Base-by-base conservation (phyloP, 2,113 vertebrate genomes). In the Anhinga anhinga region DNA sequence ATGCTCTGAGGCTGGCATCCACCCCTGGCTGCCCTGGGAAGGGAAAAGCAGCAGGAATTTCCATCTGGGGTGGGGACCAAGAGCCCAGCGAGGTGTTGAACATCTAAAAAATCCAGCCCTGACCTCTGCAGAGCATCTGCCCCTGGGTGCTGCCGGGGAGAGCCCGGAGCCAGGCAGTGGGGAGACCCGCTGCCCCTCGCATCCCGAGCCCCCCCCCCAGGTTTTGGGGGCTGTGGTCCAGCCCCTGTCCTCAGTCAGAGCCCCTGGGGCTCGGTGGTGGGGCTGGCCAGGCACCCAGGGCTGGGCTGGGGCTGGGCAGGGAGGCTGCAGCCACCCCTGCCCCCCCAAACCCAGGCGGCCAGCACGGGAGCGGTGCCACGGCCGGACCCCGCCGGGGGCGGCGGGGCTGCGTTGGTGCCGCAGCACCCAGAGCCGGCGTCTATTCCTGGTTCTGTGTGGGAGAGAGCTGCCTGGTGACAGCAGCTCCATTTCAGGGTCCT, bases 361-460 rank as follows among this genome's bases (percentile, higher is more conserved):
- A 4, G 61, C 18, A 13, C 11, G 11, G 67, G 14, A 50, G 17
- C 3, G 42, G 56, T 49, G 67, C 13, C 47, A 16, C 7, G 8
- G 76, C 59, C 25, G 15, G 84, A 27, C 1, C 34, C 7, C 49
- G 27, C 61, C n/a, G 14, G 71, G 81, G 88, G 88, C 3, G 81
- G 76, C 5, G 9, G 63, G 70, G 86, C 74, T 90, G 94, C 70
- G 83, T 74, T 40, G 86, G 92, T 90, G 92, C 81, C 32, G 86
- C 91, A 78, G 94, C 40, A 8, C 84, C 2, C 32, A 65, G 76
- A 61, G 8, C 69, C 8, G 9, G 94, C 7, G 6, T 91, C 94
- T 96, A 95, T 92, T 96, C 96, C 91, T 36, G 55, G 93, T 85
- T 65, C 59, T 89, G 94, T 89, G 96, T 96, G 96, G 96, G 96